Conservation (phyloP, 2,797 vertebrate species). For the Poeciliopsis turneri region DNA sequence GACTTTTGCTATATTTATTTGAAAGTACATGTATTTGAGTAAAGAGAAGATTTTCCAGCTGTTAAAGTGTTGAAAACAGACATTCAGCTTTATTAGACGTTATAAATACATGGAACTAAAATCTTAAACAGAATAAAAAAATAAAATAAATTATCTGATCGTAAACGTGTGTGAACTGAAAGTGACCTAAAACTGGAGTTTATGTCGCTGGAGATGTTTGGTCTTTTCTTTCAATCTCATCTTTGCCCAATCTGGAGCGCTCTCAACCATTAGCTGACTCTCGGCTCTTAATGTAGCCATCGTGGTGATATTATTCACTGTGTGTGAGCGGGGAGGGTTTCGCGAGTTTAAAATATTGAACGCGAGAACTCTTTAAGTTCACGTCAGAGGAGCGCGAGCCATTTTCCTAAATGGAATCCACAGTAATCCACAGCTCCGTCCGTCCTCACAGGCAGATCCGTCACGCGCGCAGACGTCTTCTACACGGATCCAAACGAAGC, state of each 20-base stretch:
- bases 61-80: background rate
- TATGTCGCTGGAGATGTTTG: background rate
- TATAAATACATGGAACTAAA: too few species aligned
- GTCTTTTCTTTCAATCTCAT: background rate
- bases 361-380: constrained; percentile 5
- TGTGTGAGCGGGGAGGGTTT: background rate
- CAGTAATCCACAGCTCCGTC: constrained; percentile 9
- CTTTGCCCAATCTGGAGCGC: background rate
- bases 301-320: background rate
- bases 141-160: background rate
- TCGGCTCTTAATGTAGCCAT: background rate
- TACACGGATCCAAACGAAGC: constrained; percentile 42
- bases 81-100: background rate
- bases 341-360: constrained; percentile 5
- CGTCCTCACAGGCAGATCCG: constrained; percentile 29
- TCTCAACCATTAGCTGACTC: background rate
- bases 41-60: background rate
- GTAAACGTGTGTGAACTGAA: background rate
- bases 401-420: constrained; percentile 11
- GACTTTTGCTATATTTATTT: background rate
- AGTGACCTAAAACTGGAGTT: background rate
- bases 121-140: too few species aligned
- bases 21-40: background rate
- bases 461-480: constrained; percentile 16
- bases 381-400: constrained; percentile 3